These are phyloP conservation scores for Basileuterus tristriatus DNA, from an alignment of 2,797 vertebrate genomes.

Conservation along the genomic window DNA sequence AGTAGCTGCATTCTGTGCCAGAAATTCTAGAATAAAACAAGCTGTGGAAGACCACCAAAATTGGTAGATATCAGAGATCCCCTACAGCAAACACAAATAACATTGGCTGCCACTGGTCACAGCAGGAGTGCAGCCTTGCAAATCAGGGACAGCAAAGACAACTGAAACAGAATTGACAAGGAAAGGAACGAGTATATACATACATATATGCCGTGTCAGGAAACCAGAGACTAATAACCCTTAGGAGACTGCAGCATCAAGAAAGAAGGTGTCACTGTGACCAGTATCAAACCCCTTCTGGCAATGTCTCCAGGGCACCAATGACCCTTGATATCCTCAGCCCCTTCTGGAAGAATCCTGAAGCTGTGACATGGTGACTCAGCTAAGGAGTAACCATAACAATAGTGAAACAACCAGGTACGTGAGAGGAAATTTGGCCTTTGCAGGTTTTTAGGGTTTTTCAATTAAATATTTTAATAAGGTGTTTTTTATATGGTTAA, in stretches of 20 bases:
- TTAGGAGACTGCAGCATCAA: background rate
- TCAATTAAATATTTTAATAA: background rate
- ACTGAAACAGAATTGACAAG: background rate
- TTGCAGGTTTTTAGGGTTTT: rapidly evolving
- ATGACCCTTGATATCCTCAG: background rate
- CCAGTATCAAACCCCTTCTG: background rate
- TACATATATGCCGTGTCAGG: rapidly evolving
- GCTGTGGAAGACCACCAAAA: background rate
- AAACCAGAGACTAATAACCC: background rate
- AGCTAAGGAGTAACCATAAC: background rate
- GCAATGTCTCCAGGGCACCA: background rate
- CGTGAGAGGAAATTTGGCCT: background rate
- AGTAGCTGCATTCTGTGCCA: background rate
- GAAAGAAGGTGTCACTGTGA: background rate
- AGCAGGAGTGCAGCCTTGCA: background rate
- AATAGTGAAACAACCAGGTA: background rate
- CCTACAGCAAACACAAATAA: background rate
- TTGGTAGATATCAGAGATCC: background rate
- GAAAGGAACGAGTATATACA: background rate
- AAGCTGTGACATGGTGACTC: background rate
- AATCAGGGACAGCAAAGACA: background rate
- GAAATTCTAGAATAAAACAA: background rate
- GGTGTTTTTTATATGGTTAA: background rate
- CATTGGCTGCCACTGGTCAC: background rate
- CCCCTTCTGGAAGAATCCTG: background rate